Evolutionary conservation across 2,113 vertebrate genomes (phyloP).

Genomic region (Oryzias melastigma): DNA sequence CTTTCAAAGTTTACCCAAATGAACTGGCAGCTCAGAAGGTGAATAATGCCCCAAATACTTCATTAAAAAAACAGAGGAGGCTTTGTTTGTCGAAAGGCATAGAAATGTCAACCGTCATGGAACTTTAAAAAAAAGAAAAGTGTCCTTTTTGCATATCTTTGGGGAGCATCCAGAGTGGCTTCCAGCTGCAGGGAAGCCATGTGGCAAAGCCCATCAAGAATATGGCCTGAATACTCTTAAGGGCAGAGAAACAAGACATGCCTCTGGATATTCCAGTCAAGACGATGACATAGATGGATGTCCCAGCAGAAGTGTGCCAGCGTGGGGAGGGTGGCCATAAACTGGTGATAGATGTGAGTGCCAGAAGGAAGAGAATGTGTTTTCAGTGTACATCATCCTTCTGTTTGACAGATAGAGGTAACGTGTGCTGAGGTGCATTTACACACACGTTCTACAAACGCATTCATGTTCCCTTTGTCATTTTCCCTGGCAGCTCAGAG

Average conservation of each 20-base stretch:
- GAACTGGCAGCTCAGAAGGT: too few species aligned
- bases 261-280: conserved; percentile 52
- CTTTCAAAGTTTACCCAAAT: too few species aligned
- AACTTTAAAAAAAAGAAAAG: conserved; percentile 2
- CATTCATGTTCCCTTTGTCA: conserved; percentile 35
- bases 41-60: too few species aligned
- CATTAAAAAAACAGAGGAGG: too few species aligned
- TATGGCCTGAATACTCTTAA: conserved; percentile 42
- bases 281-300: conserved; percentile 68
- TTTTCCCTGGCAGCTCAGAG: conserved; percentile 32
- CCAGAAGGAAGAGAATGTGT: conserved; percentile 64
- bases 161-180: conserved; percentile 1
- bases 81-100: too few species aligned
- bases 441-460: conserved; percentile 13
- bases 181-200: conserved; percentile 30
- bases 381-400: conserved; percentile 68
- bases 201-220: conserved; percentile 37
- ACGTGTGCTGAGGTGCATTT: conserved; percentile 47
- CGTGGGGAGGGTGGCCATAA: conserved; percentile 63
- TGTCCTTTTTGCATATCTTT: neutral
- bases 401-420: conserved; percentile 60
- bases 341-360: conserved; percentile 69
- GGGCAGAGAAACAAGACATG: conserved; percentile 35
- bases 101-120: conserved; percentile 26
- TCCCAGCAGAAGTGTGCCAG: conserved; percentile 47